Evolutionary conservation across 1,140 invertebrate genomes (phyloP).

Genomic region (Orchestia grillus): DNA sequence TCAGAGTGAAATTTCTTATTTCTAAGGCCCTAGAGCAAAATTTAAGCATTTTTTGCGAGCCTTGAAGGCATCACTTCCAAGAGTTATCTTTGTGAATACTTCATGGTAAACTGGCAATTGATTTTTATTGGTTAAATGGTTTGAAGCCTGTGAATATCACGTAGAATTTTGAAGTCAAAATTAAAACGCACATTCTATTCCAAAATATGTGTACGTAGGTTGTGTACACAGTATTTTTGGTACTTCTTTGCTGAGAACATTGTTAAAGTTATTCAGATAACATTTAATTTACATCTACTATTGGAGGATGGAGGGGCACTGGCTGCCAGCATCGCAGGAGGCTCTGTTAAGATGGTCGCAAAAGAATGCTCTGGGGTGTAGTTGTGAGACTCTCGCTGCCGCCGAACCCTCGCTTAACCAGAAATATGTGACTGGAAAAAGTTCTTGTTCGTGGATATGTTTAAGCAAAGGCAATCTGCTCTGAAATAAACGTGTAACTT

Average conservation of each 20-base stretch:
- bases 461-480: background rate
- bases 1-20: no score
- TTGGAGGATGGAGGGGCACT: background rate
- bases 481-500: background rate
- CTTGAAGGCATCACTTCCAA: no score
- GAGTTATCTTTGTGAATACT: no score
- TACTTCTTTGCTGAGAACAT: background rate
- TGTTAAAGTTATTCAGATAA: background rate
- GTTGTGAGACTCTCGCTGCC: constrained; percentile 22
- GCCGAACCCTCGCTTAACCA: constrained; percentile 6
- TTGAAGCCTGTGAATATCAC: no score
- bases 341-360: background rate
- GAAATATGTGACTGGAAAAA: constrained; percentile 26
- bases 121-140: no score
- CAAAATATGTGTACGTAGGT: background rate
- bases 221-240: background rate
- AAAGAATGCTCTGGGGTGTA: constrained; percentile 46
- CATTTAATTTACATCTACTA: background rate
- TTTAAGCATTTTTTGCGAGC: no score
- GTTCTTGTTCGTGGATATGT: background rate
- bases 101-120: no score
- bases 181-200: background rate
- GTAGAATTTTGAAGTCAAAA: no score
- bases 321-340: background rate
- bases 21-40: no score